Evolutionary conservation across 2,888 invertebrate genomes (phyloP), one percentile per base, ranked within the genome.

Genomic region (Cephus nigrinus): DNA sequence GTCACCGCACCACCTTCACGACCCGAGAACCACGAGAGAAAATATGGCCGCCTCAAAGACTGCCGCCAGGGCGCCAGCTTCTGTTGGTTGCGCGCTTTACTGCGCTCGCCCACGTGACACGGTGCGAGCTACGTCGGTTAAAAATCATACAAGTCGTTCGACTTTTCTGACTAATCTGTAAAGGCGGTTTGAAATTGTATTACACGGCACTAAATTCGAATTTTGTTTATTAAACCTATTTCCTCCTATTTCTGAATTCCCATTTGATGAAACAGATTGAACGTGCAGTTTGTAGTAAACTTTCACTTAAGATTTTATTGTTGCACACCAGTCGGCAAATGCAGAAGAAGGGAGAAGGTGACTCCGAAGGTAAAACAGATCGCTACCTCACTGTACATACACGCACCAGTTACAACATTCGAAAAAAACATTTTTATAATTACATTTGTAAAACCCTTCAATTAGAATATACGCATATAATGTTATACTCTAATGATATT

Each of bases 41-140:
- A 89, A 89, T 90, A 90, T 90, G 90, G 89, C 89, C 84, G 89
- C 84, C 82, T 80, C 79, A 83, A 85, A 86, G 83, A 84, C 82
- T 82, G 84, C 84, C 86, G 84, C 84, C 79, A 83, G 82, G 85
- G 84, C 85, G 86, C 84, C 83, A 86, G 71, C 71, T 71, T 12
- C 71, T 32, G 71, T 71, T 71, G 33, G 71, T 32, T 71, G 33
- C 69, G 69, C 32, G 69, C 30, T 69, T 69, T 69, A 15, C 69
- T 33, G 71, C 71, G 12, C 71, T 31, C 71, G 71, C 71, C 32
- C 71, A 32, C 32, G 33, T 71, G 71, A 71, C 55, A 55, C 23
- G 23, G 55, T 23, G 23, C 55, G 55, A 23, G 9, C 55, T 55
- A 23, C 55, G 15, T 55, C 23, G 55, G 55, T 55, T 55, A 55